Conservation (phyloP, 2,797 vertebrate species). For the Tinamus major region DNA sequence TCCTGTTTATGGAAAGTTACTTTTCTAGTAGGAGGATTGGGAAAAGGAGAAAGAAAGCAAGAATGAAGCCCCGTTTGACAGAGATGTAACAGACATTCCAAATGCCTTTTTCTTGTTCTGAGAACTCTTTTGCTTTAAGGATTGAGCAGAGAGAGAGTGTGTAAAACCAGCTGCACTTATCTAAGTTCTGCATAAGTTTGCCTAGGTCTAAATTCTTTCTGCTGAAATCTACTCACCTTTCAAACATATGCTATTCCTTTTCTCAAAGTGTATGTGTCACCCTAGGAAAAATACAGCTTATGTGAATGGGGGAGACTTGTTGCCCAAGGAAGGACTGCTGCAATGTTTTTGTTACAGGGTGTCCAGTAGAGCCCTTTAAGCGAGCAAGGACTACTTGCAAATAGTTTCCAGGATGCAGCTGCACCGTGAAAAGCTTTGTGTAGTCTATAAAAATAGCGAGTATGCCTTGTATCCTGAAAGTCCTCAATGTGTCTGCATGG, state of each 20-base stretch:
- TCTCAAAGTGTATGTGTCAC: neutral
- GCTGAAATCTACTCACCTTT: slow-evolving; percentile 54
- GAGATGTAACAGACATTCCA: neutral
- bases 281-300: neutral
- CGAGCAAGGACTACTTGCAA: neutral
- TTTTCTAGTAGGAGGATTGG: neutral
- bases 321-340: neutral
- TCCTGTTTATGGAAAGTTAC: neutral
- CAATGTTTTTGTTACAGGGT: neutral
- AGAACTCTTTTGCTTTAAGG: slow-evolving; percentile 49
- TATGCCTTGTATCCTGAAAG: slow-evolving; percentile 63
- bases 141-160: neutral
- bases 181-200: neutral
- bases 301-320: neutral
- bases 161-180: slow-evolving; percentile 56
- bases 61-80: neutral
- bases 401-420: slow-evolving; percentile 12
- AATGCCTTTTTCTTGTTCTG: slow-evolving; percentile 30
- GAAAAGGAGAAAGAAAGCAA: neutral
- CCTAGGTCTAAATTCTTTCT: slow-evolving; percentile 30
- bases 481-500: slow-evolving; percentile 72
- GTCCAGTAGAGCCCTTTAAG: neutral
- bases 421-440: slow-evolving; percentile 18
- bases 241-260: neutral
- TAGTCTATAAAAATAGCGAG: slow-evolving; percentile 63